A percentile compares a stretch with the other conserved stretches of the same genome.
phyloP scores from a whole-genome alignment of 2,888 invertebrate species.

The Tetranychus truncatus region DNA sequence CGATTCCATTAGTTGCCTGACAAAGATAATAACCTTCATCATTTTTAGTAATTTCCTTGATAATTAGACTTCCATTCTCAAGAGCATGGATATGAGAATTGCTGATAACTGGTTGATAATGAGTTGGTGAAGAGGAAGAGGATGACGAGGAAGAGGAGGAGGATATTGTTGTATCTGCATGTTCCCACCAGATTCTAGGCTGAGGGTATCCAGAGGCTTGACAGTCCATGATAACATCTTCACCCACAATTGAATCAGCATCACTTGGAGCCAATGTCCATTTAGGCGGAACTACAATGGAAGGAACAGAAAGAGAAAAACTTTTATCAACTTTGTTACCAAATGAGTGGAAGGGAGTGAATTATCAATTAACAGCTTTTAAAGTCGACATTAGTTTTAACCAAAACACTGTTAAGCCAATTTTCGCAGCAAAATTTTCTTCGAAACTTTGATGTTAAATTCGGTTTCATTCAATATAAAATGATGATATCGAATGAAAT shows the following conservation, averaged over 20 bases:
- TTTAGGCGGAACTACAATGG: conserved; percentile 60
- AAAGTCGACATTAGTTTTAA: too few relatives aligned
- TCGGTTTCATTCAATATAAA: too few relatives aligned
- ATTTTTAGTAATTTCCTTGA: conserved; percentile 73
- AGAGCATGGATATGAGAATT: conserved; percentile 50
- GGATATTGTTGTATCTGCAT: not conserved
- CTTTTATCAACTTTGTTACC: too few relatives aligned
- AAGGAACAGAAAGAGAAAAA: not conserved
- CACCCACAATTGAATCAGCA: conserved; percentile 83
- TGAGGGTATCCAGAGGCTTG: conserved; percentile 15
- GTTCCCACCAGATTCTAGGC: conserved; percentile 22
- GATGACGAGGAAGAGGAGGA: not conserved
- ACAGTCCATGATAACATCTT: conserved; percentile 79
- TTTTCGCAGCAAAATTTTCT: too few relatives aligned
- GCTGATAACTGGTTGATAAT: conserved; percentile 25
- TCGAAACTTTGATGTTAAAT: too few relatives aligned
- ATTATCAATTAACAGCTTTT: too few relatives aligned
- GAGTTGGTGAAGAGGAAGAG: not conserved
- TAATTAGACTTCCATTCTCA: conserved; percentile 76
- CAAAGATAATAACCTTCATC: conserved; percentile 47
- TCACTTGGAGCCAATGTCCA: conserved; percentile 89
- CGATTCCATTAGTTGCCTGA: conserved; percentile 28
- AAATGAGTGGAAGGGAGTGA: too few relatives aligned
- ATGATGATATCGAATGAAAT: too few relatives aligned
- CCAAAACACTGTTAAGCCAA: too few relatives aligned